Base-by-base conservation (phyloP, 2,888 invertebrate genomes). In the Thecocarcelia acutangulata region DNA sequence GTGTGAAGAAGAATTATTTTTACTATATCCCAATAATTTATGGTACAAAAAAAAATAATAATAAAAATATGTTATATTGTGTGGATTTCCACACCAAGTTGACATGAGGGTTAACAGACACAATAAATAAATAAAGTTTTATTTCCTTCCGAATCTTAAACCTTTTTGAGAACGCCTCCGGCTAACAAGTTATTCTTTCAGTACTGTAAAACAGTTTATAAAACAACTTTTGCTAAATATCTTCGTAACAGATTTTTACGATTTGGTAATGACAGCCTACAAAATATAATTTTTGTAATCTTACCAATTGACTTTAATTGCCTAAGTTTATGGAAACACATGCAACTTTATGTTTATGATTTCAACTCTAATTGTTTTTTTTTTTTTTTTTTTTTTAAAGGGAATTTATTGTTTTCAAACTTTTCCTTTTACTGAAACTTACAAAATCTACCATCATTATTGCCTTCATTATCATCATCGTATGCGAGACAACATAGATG, bases 211-310 rank as follows among this genome's bases (percentile, higher is more conserved):
- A n/a, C n/a, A n/a, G n/a, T n/a, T n/a, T n/a, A n/a, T n/a, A n/a
- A n/a, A n/a, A n/a, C n/a, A 24, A 24, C 24, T 5, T 24, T 76
- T 76, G 66, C 66, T 66, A 54, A 17, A 59, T 48, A 75, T 72
- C 63, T 50, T 8, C 2, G 13, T 1, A 4, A 52, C 8, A 73
- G 68, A 77, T 77, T 81, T 81, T 64, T 46, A 44, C 6, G 63
- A 73, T 58, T 63, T 56, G 77, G 77, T 81, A 81, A 58, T 44
- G 13, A 28, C 63, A 63, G 76, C 50, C n/a, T 42, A 33, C 6
- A 52, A 52, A 61, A 46, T 3, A 54, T 12, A 44, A 24, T 68
- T 68, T 72, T 64, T 68, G 68, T 73, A 50, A 73, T 44, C 61
- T 56, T 33, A 48, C 40, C 28, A 68, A 56, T 42, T 76, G 76